These are phyloP conservation scores for Aurelia aurita DNA, from an alignment of 30 jellyfish, hydroid and myxozoan genomes.

Conservation along the genomic window DNA sequence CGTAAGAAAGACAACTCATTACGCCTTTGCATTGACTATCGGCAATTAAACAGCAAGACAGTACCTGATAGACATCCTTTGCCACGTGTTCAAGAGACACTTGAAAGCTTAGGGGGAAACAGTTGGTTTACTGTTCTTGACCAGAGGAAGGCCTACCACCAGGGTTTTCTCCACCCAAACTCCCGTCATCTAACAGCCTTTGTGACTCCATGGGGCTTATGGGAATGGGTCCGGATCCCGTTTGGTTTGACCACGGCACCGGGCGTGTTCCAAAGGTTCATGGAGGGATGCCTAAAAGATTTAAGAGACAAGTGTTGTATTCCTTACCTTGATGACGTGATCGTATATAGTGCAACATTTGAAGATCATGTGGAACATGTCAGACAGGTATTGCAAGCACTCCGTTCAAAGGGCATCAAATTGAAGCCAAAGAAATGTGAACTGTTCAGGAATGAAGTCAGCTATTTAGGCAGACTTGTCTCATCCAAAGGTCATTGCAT, in stretches of 20 bases:
- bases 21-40: too few species aligned
- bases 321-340: slow-evolving; percentile 54
- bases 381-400: slow-evolving; percentile 14
- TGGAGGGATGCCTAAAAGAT: slow-evolving; percentile 7
- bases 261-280: slow-evolving; percentile 30
- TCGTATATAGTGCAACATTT: slow-evolving; percentile 10
- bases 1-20: too few species aligned
- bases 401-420: slow-evolving; percentile 13
- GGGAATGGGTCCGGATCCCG: slow-evolving; percentile 40
- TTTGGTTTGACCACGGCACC: slow-evolving; percentile 51
- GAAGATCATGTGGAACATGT: slow-evolving; percentile 39
- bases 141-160: too few species aligned
- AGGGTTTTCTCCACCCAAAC: too few species aligned
- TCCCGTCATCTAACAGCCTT: too few species aligned
- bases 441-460: slow-evolving; percentile 22
- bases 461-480: slow-evolving; percentile 34
- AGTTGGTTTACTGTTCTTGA: too few species aligned
- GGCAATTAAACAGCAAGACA: too few species aligned
- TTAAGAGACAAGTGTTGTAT: slow-evolving; percentile 21
- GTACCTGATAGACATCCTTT: too few species aligned
- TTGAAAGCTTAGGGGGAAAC: too few species aligned
- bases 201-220: too few species aligned
- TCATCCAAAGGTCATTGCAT: slow-evolving; percentile 29
- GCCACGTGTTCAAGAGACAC: too few species aligned
- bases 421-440: slow-evolving; percentile 34